Base-by-base conservation (phyloP, 2,797 vertebrate species). In the Sebastes cheni region DNA sequence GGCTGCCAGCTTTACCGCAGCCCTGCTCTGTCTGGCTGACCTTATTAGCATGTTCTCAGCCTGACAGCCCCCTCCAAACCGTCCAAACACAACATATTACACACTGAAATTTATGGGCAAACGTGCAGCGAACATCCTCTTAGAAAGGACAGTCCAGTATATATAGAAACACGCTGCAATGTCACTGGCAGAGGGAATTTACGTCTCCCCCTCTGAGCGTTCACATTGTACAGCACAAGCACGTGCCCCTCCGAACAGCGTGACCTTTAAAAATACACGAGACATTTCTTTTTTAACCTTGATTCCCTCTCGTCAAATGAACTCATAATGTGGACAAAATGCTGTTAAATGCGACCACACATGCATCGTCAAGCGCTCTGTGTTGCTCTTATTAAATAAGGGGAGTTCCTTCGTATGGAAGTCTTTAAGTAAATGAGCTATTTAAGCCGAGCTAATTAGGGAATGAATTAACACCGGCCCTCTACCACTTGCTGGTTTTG, bases 401-500 rank as follows among this genome's bases (percentile, higher is more conserved):
- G 18, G 36, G 34, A 52, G 30, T 39, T 67, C 20, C 34, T 72
- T 52, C 56, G 22, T 36, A 32, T 55, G 16, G 52, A 67, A 36
- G 46, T 70, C 42, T 80, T 46, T 46, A 46, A 46, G 18, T 46
- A 46, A 46, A 46, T 46, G 6, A 46, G 59, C 25, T 59, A 60
- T 81, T 90, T 71, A 80, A 74, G 56, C 56, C 23, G 2, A 9
- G 59, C 61, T 80, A 52, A 81, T 75, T 62, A 67, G 54, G 60
- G 55, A 80, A 23, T 60, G 5, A 62, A 60, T 75, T 8, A 76
- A 42, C 72, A 66, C 58, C 68, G 76, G 65, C 58, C 13, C 30
- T 69, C 36, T 16, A 66, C 71, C 66, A 50, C 77, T 76, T 76
- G 81, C 83, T 81, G 83, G 13, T 79, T 83, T 75, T 75, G 55